Evolutionary conservation across 2,888 invertebrate species (phyloP), one percentile per base, ranked within the genome.

Genomic region (Diloba caeruleocephala): DNA sequence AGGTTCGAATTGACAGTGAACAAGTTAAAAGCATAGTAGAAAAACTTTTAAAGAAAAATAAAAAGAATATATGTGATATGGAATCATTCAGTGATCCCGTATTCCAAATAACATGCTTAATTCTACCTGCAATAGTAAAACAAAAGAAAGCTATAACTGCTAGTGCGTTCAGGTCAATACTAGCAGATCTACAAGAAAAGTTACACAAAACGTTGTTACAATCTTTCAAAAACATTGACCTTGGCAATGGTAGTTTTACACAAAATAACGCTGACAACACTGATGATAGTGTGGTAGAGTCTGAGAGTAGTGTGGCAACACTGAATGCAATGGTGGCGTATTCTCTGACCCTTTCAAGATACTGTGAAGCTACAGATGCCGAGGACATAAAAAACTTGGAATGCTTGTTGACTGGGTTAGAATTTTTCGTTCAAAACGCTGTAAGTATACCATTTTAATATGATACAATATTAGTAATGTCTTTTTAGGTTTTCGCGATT

Each of bases 241-340:
- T 92, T 70, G 58, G 39, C 12, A 75, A 74, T 68, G 62, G 61
- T 73, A 79, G 52, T 64, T 67, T 78, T 54, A 54, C 64, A 19
- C 26, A 29, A 1, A 50, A 64, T 15, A 61, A 67, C 2, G 33
- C 65, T 78, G 76, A 79, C 62, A 86, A 84, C 73, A 73, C 70
- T 48, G 87, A 88, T 1, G 84, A 87, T n/a, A 85, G 79, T 74
- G 29, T 71, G 48, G 79, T 79, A 68, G 76, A 82, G 68, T 79
- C 78, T 55, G 85, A 85, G 1, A 73, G 56, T 53, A 74, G 71
- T 31, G 43, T 85, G 72, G 89, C 90, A 81, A 83, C 81, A 81
- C 66, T 90, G 50, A 91, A 92, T 42, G 90, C 93, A 1, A 88
- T 92, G 78, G 84, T 85, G 1, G 91, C 92, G 0, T 93, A 88